Base-by-base conservation (phyloP, 2,797 vertebrate species). In the Cuniculus paca region DNA sequence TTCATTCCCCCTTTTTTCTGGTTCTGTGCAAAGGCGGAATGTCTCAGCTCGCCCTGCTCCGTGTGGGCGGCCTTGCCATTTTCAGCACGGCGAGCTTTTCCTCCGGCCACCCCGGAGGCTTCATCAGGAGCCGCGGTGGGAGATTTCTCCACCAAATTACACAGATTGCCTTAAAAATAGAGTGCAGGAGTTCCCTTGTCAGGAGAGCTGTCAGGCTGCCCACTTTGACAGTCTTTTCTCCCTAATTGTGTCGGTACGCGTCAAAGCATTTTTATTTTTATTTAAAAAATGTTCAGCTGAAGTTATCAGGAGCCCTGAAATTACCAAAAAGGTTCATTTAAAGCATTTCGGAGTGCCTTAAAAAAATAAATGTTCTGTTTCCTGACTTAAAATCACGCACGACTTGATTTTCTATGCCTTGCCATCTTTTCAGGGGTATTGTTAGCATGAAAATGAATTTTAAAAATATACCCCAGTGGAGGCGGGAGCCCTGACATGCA, bases 161-260 rank as follows among this genome's bases (percentile, higher is more conserved):
- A 91, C 84, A 94, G 95, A 96, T 97, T 22, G 95, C 36, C 74
- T 97, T 97, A 96, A 94, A 98, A 97, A 98, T 97, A 97, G 93
- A 90, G 28, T 1, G 65, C 89, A 96, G 96, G 96, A 54, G 50
- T 97, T 97, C 78, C 96, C 97, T 93, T 20, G 1, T 90, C 88
- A 52, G 77, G 42, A 79, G 86, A 19, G 19, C 88, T 94, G 95
- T 92, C 95, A 94, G 83, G 48, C 94, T 95, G 97, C 95, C 96
- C 96, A 36, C 77, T 89, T 86, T 36, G 74, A 94, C 79, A 96
- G 86, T 24, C 50, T 75, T 83, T 94, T 91, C 87, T 72, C 75
- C 72, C 89, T 90, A 68, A 89, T 48, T 93, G 85, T 82, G 82
- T 93, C 31, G 61, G 72, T 94, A 70, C 77, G 34, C 39, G 52